A percentile compares a stretch with the other conserved stretches of the same genome.
These are phyloP conservation scores for Oenanthe melanoleuca DNA, from an alignment of 2,113 vertebrate genomes.

Conservation along the genomic window DNA sequence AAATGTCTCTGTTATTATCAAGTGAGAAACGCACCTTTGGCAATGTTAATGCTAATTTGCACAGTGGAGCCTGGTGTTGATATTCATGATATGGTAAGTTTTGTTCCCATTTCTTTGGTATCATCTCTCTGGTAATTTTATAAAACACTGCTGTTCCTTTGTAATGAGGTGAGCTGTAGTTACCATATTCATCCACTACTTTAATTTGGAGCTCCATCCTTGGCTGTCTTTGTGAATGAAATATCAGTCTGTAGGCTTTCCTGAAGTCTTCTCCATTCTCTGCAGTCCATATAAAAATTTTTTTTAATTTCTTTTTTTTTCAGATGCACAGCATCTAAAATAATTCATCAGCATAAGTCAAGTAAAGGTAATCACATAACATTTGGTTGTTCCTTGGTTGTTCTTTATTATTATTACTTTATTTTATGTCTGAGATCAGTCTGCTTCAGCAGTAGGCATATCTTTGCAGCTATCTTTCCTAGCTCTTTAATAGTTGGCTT, in stretches of 20 bases:
- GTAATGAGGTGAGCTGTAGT: slow-evolving; percentile 86
- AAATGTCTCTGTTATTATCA: neutral
- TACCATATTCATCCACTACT: slow-evolving; percentile 86
- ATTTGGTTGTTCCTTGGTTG: neutral
- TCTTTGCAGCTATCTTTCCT: neutral
- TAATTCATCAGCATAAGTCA: neutral
- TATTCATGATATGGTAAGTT: neutral
- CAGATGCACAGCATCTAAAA: neutral
- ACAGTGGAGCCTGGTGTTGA: slow-evolving; percentile 74
- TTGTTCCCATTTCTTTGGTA: slow-evolving; percentile 60
- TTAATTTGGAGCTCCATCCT: slow-evolving; percentile 77
- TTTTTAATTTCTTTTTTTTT: neutral
- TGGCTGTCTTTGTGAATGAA: slow-evolving; percentile 83
- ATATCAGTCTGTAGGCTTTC: slow-evolving; percentile 75
- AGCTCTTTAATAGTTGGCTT: neutral
- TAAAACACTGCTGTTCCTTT: slow-evolving; percentile 82
- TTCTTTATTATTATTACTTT: neutral
- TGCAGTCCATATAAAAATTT: neutral
- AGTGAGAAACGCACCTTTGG: slow-evolving; percentile 79
- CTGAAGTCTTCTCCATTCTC: slow-evolving; percentile 68
- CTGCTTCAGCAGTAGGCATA: neutral
- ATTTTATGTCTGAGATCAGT: neutral
- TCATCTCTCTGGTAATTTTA: slow-evolving; percentile 76
- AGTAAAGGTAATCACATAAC: neutral
- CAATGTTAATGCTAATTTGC: slow-evolving; percentile 82